phyloP scores from a whole-genome alignment of 2,113 vertebrate species.

The Prinia subflava region DNA sequence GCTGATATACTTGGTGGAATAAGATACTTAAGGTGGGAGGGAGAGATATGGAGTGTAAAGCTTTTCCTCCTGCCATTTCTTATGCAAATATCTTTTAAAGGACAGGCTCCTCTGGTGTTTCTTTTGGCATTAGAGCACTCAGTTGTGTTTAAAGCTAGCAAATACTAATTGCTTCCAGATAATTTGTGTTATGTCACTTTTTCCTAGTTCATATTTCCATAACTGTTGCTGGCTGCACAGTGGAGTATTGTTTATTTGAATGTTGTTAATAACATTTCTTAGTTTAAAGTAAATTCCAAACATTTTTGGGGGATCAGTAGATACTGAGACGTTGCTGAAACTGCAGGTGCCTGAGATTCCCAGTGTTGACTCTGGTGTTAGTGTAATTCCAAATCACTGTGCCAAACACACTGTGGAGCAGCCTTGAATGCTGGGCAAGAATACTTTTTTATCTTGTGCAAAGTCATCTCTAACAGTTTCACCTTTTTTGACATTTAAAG shows the following conservation, averaged over 20 bases:
- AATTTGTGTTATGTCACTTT: neutral
- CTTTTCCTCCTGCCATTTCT: neutral
- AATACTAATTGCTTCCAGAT: neutral
- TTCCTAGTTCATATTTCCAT: neutral
- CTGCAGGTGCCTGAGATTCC: neutral
- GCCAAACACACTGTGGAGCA: neutral
- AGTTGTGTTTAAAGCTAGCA: neutral
- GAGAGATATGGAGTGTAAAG: neutral
- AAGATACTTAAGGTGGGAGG: neutral
- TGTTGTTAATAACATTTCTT: neutral
- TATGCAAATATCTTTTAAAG: neutral
- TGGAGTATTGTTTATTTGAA: neutral
- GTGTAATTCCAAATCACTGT: neutral
- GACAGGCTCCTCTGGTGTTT: neutral
- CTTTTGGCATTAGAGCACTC: neutral
- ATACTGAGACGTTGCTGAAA: neutral
- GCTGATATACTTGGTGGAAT: neutral
- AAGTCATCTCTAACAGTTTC: neutral
- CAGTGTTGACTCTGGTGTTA: fast-evolving
- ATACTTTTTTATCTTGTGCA: neutral
- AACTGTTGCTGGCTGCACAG: neutral
- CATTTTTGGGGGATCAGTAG: neutral
- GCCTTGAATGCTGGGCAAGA: neutral
- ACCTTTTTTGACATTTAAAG: neutral
- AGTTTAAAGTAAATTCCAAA: neutral